A percentile compares a stretch with the other conserved stretches of the same genome.
These are phyloP conservation scores for Syngnathus floridae DNA, from an alignment of 2,113 vertebrate genomes.

Conservation along the genomic window DNA sequence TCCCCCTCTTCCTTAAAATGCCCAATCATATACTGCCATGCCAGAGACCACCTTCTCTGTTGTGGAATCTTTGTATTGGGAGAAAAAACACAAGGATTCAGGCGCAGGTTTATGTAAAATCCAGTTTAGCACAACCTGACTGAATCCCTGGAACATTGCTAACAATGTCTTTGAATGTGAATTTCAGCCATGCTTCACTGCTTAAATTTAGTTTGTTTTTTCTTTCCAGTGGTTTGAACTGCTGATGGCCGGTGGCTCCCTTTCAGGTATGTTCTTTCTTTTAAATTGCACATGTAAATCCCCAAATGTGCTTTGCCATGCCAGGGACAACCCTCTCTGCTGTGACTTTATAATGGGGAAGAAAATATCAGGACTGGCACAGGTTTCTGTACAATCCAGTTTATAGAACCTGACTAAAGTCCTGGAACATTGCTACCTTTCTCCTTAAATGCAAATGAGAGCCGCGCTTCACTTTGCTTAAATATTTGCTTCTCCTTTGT, in stretches of 20 bases:
- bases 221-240: not conserved
- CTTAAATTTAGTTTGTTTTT: not conserved
- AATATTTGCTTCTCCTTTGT: not conserved
- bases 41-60: constrained; percentile 55
- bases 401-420: constrained; percentile 68
- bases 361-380: constrained; percentile 69
- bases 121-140: constrained; percentile 58
- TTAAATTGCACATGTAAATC: not conserved
- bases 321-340: constrained; percentile 55
- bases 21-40: constrained; percentile 70
- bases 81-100: constrained; percentile 66
- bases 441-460: not conserved
- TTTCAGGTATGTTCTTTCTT: no score
- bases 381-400: constrained; percentile 41
- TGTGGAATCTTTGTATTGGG: constrained; percentile 62
- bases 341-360: constrained; percentile 65
- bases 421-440: constrained; percentile 52
- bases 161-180: not conserved
- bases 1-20: not conserved
- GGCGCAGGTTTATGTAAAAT: constrained; percentile 60
- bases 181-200: not conserved
- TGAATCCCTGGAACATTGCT: constrained; percentile 64
- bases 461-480: not conserved
- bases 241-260: not conserved
- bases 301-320: constrained; percentile 68